A percentile compares a stretch with the other conserved stretches of the same genome.
These are phyloP conservation scores for Caenorhabditis virilis DNA, from an alignment of 2,888 invertebrate genomes.

Conservation along the genomic window DNA sequence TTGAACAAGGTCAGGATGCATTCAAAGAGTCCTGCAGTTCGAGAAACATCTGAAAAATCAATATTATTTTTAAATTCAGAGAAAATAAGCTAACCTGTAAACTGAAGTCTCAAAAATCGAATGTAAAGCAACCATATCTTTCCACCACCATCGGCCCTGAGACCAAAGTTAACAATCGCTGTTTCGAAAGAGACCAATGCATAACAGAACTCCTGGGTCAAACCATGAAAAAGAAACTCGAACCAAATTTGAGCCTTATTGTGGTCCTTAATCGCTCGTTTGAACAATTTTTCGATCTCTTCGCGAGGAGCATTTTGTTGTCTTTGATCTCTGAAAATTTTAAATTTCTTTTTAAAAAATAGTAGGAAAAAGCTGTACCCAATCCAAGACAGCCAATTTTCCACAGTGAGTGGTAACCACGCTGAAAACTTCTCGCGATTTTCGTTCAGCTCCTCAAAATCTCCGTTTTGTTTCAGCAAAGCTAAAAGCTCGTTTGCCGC, in stretches of 20 bases:
- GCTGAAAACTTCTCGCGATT: constrained; percentile 12
- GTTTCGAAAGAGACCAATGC: constrained; percentile 12
- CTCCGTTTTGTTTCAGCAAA: constrained; percentile 34
- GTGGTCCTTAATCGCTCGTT: constrained; percentile 21
- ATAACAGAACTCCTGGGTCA: constrained; percentile 1
- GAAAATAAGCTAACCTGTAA: too few relatives aligned
- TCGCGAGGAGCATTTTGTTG: constrained; percentile 2
- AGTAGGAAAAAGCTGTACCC: too few relatives aligned
- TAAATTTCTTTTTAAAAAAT: not conserved
- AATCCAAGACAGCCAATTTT: constrained; percentile 43
- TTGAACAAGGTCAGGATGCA: constrained; percentile 14
- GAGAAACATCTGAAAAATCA: too few relatives aligned
- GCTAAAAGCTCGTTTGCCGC: constrained; percentile 19
- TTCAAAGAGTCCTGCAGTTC: too few relatives aligned
- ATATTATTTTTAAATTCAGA: too few relatives aligned
- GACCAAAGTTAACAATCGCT: constrained; percentile 20
- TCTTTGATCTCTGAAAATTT: constrained; percentile 18
- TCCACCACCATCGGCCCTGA: constrained; percentile 25
- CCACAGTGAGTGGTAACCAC: constrained; percentile 24
- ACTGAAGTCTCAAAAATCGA: too few relatives aligned
- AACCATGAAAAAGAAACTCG: constrained; percentile 15
- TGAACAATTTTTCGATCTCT: constrained; percentile 27
- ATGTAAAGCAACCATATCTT: constrained; percentile 26
- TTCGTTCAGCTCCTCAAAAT: constrained; percentile 37
- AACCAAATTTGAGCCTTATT: constrained; percentile 30